A percentile compares a stretch with the other conserved stretches of the same genome.
Conservation (phyloP, 2,797 vertebrate species). For the Labroides dimidiatus region DNA sequence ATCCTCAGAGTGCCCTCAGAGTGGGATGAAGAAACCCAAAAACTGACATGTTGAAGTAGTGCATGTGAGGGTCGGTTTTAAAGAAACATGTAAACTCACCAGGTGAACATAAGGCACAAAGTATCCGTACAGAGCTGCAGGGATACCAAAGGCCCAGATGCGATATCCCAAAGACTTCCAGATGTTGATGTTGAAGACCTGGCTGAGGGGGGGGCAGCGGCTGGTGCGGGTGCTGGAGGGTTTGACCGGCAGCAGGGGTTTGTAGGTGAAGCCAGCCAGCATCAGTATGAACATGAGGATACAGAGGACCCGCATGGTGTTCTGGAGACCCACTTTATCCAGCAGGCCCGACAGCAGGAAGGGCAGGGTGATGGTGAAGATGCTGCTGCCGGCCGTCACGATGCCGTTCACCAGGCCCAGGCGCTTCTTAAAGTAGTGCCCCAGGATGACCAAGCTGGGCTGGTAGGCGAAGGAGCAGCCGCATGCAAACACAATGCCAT, state of each 20-base stretch:
- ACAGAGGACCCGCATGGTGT: constrained; percentile 89
- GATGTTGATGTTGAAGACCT: constrained; percentile 91
- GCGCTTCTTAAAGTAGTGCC: constrained; percentile 96
- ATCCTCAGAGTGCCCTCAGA: constrained; percentile 4
- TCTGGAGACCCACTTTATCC: constrained; percentile 70
- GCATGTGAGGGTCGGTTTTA: not conserved
- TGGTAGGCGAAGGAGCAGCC: constrained; percentile 98
- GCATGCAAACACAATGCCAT: constrained; percentile 93
- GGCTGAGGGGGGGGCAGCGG: constrained; percentile 73
- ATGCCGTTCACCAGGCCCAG: constrained; percentile 96
- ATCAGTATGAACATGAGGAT: constrained; percentile 91
- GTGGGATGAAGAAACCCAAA: not conserved
- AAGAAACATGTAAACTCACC: constrained; percentile 82
- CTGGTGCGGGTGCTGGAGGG: constrained; percentile 67
- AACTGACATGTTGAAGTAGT: no score
- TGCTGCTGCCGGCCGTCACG: constrained; percentile 94
- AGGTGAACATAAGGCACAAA: constrained; percentile 98
- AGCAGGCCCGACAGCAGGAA: constrained; percentile 85
- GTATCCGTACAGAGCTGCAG: constrained; percentile 94
- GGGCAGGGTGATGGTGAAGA: constrained; percentile 93
- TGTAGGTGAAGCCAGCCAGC: constrained; percentile 93
- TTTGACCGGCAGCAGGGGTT: constrained; percentile 81
- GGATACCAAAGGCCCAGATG: constrained; percentile 95
- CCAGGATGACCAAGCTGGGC: constrained; percentile 95
- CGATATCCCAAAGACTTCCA: constrained; percentile 92